These are phyloP conservation scores for Parnassius glacialis DNA, from an alignment of 2,888 invertebrate genomes.

Conservation along the genomic window DNA sequence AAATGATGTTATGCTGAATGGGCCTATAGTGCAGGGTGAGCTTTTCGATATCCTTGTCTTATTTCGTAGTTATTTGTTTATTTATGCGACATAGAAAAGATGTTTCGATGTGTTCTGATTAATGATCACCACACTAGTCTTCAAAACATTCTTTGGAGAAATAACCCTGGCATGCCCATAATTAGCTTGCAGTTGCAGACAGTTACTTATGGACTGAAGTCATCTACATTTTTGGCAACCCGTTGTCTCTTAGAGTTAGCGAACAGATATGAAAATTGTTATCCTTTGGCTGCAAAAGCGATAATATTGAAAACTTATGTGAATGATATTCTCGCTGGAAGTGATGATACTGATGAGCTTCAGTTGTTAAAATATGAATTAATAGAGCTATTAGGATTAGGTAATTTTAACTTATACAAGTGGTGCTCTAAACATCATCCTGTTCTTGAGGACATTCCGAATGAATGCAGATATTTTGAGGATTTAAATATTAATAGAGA, in stretches of 20 bases:
- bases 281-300: conserved; percentile 6
- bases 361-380: conserved; percentile 8
- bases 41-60: conserved; percentile 20
- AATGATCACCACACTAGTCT: conserved; percentile 6
- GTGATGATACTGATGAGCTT: conserved; percentile 2
- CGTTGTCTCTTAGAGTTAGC: background rate
- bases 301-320: conserved; percentile 1
- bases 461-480: too few species aligned
- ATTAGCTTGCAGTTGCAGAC: conserved; percentile 23
- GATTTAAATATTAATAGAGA: conserved; percentile 1
- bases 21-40: conserved; percentile 23
- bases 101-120: conserved; percentile 12
- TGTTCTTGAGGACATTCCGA: too few species aligned
- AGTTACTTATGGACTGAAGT: conserved; percentile 25
- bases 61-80: conserved; percentile 15
- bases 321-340: conserved; percentile 11
- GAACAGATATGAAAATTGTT: too few species aligned
- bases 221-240: conserved; percentile 23
- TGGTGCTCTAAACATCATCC: too few species aligned
- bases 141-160: conserved; percentile 24
- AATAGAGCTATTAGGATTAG: background rate
- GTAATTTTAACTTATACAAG: conserved; percentile 9
- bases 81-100: conserved; percentile 19
- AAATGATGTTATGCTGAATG: conserved; percentile 28
- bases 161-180: conserved; percentile 2